Base-by-base conservation (phyloP, 2,113 vertebrate genomes). In the Chelonoidis abingdonii region DNA sequence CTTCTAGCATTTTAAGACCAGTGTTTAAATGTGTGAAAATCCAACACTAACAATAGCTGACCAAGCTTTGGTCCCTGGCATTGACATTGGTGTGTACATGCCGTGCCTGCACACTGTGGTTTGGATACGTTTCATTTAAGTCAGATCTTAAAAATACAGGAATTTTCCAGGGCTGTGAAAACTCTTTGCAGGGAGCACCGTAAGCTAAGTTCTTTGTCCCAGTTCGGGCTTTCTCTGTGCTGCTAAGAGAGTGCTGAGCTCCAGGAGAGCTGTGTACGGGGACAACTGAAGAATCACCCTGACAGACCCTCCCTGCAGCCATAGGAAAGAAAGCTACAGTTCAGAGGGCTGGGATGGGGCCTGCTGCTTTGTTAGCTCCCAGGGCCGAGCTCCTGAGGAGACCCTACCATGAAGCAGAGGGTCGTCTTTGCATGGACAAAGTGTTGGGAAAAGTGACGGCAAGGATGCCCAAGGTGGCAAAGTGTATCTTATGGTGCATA, bases 121-220 rank as follows among this genome's bases (percentile, higher is more conserved):
- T 44, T 44, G 44, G 22, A 47, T 47, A 25, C 1, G 2, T 12
- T 44, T 80, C 25, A 57, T 69, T 35, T 2, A 22, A 41, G 88
- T 38, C 11, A 35, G 52, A 4, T 54, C n/a, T 85, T 24, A 38
- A 52, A 35, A 52, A 84, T 44, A 2, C 8, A 10, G 8, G 2
- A 4, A 2, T 89, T 96, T 93, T 72, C 35, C 53, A 89, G 80
- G 89, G 35, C 11, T 87, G 52, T n/a, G 17, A 94, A 54, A 24
- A 38, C 3, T 82, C 10, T 62, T 89, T 79, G 38, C 11, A 88
- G 25, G 41, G 13, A 94, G 5, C 62, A 21, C 35, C 76, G 41
- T n/a, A 3, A 41, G 57, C 11, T 6, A 16, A 10, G 16, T 50
- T 75, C 35, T 88, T 75, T 72, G 38, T n/a, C 29, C 86, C 2